Evolutionary conservation across 2,888 invertebrate species (phyloP).

Genomic region (Chymomyza amoena): DNA sequence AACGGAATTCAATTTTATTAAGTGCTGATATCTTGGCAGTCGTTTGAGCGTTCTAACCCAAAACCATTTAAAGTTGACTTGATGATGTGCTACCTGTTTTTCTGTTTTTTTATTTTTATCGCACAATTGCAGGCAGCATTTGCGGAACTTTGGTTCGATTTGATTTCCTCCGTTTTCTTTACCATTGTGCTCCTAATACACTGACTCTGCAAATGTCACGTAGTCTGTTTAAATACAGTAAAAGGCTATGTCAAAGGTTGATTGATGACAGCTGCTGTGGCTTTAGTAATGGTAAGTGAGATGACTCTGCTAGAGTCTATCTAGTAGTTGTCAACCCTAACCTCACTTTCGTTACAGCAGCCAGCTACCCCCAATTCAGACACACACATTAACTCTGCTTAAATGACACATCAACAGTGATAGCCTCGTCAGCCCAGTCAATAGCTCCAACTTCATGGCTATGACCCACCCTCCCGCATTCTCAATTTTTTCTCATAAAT

Average conservation of each 20-base stretch:
- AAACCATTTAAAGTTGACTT: constrained; percentile 37
- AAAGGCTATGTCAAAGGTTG: constrained; percentile 53
- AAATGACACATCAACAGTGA: constrained; percentile 62
- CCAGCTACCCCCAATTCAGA: background rate
- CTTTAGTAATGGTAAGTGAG: background rate
- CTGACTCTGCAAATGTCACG: constrained; percentile 14
- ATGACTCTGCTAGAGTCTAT: background rate
- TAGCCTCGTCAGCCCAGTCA: constrained; percentile 42
- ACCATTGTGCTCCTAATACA: background rate
- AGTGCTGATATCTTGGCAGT: constrained; percentile 64
- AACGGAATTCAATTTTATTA: constrained; percentile 77
- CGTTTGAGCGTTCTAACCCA: constrained; percentile 1
- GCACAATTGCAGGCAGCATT: constrained; percentile 32
- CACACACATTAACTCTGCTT: constrained; percentile 53
- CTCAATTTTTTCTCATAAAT: constrained; percentile 62
- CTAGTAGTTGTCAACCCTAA: background rate
- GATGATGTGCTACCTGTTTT: constrained; percentile 36
- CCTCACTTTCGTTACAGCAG: background rate
- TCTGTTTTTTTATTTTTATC: constrained; percentile 14
- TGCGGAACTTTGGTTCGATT: constrained; percentile 28
- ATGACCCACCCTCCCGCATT: background rate
- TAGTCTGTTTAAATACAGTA: constrained; percentile 52
- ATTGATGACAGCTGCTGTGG: constrained; percentile 51
- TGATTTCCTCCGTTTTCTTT: constrained; percentile 41
- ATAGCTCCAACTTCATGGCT: background rate